A percentile compares a stretch with the other conserved stretches of the same genome.
Conservation (phyloP, 2,113 vertebrate genomes). For the Vombatus ursinus region DNA sequence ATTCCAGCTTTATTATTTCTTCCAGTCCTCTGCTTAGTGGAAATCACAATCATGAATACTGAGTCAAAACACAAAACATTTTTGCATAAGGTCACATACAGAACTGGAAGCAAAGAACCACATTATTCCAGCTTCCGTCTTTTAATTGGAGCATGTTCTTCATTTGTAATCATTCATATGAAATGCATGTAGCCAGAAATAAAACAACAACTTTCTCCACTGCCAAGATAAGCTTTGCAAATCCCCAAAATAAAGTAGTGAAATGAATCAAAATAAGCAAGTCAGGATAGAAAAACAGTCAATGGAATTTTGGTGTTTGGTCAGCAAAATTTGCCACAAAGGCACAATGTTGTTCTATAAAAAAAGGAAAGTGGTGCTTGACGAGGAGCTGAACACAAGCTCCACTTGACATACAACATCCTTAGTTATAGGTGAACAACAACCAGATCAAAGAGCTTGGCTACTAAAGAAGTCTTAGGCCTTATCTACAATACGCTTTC, state of each 20-base stretch:
- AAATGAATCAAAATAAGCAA: slow-evolving; percentile 76
- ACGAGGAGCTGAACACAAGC: slow-evolving; percentile 48
- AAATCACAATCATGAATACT: not conserved
- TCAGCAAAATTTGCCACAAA: slow-evolving; percentile 50
- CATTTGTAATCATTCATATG: slow-evolving; percentile 61
- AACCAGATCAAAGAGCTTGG: not conserved
- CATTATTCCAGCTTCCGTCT: not conserved
- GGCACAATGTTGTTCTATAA: not conserved
- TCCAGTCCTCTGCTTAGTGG: not conserved
- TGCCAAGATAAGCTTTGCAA: slow-evolving; percentile 76
- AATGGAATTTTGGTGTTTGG: slow-evolving; percentile 45
- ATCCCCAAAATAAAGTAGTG: slow-evolving; percentile 77
- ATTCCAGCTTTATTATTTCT: not conserved
- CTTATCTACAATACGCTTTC: not conserved
- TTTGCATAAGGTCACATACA: not conserved
- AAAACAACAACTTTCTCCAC: slow-evolving; percentile 53
- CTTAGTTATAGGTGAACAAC: slow-evolving; percentile 15
- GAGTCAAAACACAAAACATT: not conserved
- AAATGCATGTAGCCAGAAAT: slow-evolving; percentile 61
- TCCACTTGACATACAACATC: slow-evolving; percentile 66
- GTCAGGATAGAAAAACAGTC: slow-evolving; percentile 69
- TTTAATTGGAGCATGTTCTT: slow-evolving; percentile 51
- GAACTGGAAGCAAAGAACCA: slow-evolving; percentile 45
- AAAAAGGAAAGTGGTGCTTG: slow-evolving; percentile 66
- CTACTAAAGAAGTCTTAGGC: not conserved